Base-by-base conservation (phyloP, 37 sponge, comb jelly and placozoan species). In the Geodia barretti region DNA sequence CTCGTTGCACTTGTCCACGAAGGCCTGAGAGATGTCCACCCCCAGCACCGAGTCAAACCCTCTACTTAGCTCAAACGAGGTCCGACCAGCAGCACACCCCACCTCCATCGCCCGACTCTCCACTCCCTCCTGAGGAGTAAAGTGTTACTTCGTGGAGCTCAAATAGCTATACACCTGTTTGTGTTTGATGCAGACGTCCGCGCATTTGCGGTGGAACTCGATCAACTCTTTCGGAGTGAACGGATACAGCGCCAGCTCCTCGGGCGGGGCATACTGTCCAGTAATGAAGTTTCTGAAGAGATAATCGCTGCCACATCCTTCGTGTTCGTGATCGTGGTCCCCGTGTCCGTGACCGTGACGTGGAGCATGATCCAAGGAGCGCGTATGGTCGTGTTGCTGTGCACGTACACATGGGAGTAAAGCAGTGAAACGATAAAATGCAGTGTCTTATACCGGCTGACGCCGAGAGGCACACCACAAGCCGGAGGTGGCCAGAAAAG, bases 81-180 rank as follows among this genome's bases (percentile, higher is more conserved):
- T 26, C 58, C 90, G 40, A 58, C 94, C 94, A n/a, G 84, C 87
- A 34, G 90, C 90, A 85, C 94, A 93, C 14, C 94, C 94, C 14
- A 93, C 32, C 36, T 93, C 94, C 36, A 93, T 36, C 1, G 94
- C 94, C 19, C 90, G 72, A 62, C 84, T 77, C 64, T 64, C 7
- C 14, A 88, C 83, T 26, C 29, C 83, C 0, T 77, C 73, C 88
- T 89, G 74, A 36, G 33, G 8, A 54, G 33, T 0, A 67, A 1
- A 85, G 64, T 14, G 41, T 29, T 64, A 64, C 7, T 47, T 26
- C 65, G 7, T 64, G 29, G 20, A 64, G 25, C 29, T 23, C 5
- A 7, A 11, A 64, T 64, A 26, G 65, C 65, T 24, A 7, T 64
- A 64, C 30, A 78, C 89, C 37, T 62, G 38, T 40, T 70, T 72